Base-by-base conservation (phyloP, 2,113 vertebrate genomes). In the Propithecus coquereli region DNA sequence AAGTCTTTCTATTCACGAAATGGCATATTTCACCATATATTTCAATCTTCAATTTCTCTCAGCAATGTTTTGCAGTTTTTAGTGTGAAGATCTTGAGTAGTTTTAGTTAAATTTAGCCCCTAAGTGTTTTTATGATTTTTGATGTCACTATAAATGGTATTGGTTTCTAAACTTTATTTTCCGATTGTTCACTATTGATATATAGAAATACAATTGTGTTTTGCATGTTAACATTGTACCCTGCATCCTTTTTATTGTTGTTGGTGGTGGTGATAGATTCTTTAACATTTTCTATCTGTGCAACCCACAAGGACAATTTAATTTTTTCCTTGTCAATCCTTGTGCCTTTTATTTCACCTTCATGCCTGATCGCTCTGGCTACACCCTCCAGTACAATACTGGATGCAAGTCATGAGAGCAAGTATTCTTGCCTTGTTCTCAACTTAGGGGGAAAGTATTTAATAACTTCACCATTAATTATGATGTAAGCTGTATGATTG, bases 401-500 rank as follows among this genome's bases (percentile, higher is more conserved):
- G 47, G 45, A 54, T 0, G 14, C 10, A 45, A 61, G 54, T 12
- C 25, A 13, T 8, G 47, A 40, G 47, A 47, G 37, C 5, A 32
- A 77, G 66, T 5, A 59, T 2, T 7, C 34, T 18, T 6, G 76
- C 47, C 11, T 37, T 23, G 71, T 54, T 70, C 65, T 85, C 79
- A 61, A 7, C 6, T 0, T 8, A 12, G 16, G 52, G 14, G 16
- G 30, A 63, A 40, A 57, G 73, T 52, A 34, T 1, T 5, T n/a
- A 34, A 34, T 6, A n/a, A 34, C 6, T 2, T 32, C 13, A 37
- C 54, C 92, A 17, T 12, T 20, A 25, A 43, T 18, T 16, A 37
- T 1, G 45, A 47, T 0, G 37, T 4, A 3, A 17, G 20, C 54
- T 10, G 10, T 2, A 59, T 27, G 52, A 23, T 1, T 5, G 43